Evolutionary conservation across 2,113 vertebrate species (phyloP).

Genomic region (Castor canadensis): DNA sequence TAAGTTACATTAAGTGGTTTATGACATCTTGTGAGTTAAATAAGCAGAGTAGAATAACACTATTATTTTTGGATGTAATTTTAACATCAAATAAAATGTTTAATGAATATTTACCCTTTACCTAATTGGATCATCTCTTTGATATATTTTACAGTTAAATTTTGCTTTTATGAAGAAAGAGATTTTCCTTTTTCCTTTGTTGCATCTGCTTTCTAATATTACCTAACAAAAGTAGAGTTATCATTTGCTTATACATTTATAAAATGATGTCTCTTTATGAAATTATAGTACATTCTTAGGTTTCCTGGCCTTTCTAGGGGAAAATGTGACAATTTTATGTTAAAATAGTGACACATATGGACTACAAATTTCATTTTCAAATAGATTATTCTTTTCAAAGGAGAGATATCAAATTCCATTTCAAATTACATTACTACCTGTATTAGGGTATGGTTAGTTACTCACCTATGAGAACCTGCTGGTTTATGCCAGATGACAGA

Average conservation of each 20-base stretch:
- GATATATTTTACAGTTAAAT: conserved; percentile 49
- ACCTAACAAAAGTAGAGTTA: conserved; percentile 61
- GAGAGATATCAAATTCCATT: conserved; percentile 78
- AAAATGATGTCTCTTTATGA: background rate
- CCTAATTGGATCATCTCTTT: conserved; percentile 54
- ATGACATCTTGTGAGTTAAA: background rate
- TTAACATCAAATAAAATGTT: conserved; percentile 28
- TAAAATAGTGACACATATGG: conserved; percentile 68
- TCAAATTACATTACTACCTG: conserved; percentile 73
- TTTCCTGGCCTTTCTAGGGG: conserved; percentile 37
- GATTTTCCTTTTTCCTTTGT: conserved; percentile 66
- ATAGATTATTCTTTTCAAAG: conserved; percentile 68
- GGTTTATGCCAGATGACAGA: conserved; percentile 76
- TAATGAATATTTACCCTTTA: conserved; percentile 48
- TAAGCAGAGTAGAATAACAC: conserved; percentile 5
- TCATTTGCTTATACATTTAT: conserved; percentile 65
- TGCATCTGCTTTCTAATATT: conserved; percentile 61
- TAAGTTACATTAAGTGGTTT: background rate
- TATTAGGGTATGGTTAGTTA: conserved; percentile 75
- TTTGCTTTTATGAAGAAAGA: conserved; percentile 65
- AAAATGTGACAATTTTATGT: conserved; percentile 37
- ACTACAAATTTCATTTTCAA: conserved; percentile 77
- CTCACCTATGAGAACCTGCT: conserved; percentile 69
- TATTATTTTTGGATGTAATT: conserved; percentile 25
- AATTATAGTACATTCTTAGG: conserved; percentile 36